Percentiles rank a stretch among this genome's conserved stretches.
phyloP scores from a whole-genome alignment of 35 echinoderm and acorn worm species.

The Amphiura filiformis region DNA sequence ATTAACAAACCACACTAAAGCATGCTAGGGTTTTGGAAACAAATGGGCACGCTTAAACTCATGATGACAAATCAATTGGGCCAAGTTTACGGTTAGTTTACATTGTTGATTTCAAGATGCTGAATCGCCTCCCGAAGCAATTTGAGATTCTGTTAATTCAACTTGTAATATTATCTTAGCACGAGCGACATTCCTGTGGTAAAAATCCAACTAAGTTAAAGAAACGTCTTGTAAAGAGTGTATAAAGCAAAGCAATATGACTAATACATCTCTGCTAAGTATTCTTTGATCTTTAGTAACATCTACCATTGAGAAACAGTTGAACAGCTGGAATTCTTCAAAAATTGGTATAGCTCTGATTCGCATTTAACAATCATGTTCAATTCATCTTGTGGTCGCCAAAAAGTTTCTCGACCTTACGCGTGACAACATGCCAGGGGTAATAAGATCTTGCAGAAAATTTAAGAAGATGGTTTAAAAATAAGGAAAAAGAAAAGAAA shows the following conservation, averaged over 20 bases:
- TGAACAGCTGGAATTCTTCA: not conserved
- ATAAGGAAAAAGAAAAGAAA: too few relatives aligned
- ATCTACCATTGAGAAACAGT: not conserved
- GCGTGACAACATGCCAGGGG: not conserved
- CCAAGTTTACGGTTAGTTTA: not conserved
- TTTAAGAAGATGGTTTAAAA: not conserved
- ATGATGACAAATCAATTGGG: not conserved
- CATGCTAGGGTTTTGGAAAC: too few relatives aligned
- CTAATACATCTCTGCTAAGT: not conserved
- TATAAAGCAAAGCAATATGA: not conserved
- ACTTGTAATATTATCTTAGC: not conserved
- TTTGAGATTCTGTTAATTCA: not conserved
- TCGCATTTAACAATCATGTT: not conserved
- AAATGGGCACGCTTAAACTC: not conserved
- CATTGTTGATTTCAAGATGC: not conserved
- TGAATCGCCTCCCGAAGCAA: not conserved
- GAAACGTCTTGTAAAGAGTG: not conserved
- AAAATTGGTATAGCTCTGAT: not conserved
- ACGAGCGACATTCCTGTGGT: not conserved
- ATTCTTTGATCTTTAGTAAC: too few relatives aligned
- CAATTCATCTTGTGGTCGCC: not conserved
- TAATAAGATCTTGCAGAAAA: slow-evolving; percentile 5
- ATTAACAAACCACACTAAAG: too few relatives aligned
- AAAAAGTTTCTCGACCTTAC: not conserved
- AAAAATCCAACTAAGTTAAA: not conserved